Evolutionary conservation across 2,113 vertebrate genomes (phyloP).

Genomic region (Chrysemys picta): DNA sequence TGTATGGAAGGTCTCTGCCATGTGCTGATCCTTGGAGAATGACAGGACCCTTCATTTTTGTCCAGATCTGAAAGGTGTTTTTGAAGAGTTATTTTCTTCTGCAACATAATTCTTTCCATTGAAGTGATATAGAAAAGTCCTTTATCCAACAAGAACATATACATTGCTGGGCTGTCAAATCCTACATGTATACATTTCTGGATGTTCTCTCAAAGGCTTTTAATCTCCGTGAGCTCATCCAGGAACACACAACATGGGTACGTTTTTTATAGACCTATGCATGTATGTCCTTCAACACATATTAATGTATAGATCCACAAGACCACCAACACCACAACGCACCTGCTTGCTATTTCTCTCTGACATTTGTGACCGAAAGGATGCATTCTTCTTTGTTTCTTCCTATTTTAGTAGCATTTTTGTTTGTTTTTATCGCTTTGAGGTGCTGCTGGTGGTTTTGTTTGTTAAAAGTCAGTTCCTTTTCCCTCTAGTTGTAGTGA

Average conservation of each 20-base stretch:
- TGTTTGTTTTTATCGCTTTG: rapidly evolving
- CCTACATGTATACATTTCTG: not conserved
- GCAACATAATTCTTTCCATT: not conserved
- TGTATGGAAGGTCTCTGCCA: not conserved
- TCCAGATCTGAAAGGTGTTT: rapidly evolving
- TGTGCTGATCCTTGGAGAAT: rapidly evolving
- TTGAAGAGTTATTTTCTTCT: not conserved
- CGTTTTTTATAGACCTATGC: rapidly evolving
- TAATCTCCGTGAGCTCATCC: not conserved
- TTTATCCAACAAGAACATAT: rapidly evolving
- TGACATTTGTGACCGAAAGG: too few relatives aligned
- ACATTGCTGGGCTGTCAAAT: not conserved
- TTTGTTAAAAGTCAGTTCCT: not conserved
- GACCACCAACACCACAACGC: too few relatives aligned
- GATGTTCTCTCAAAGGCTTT: not conserved
- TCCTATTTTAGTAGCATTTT: not conserved
- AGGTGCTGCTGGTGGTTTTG: rapidly evolving
- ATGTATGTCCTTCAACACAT: rapidly evolving
- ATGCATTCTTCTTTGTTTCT: not conserved
- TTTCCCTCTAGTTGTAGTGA: rapidly evolving
- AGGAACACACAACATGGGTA: rapidly evolving
- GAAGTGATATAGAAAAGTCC: not conserved
- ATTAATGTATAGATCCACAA: not conserved
- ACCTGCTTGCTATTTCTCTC: too few relatives aligned
- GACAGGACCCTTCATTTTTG: rapidly evolving